Evolutionary conservation across 2,113 vertebrate species (phyloP), one percentile per base, ranked within the genome.

Genomic region (Amphiprion ocellaris): DNA sequence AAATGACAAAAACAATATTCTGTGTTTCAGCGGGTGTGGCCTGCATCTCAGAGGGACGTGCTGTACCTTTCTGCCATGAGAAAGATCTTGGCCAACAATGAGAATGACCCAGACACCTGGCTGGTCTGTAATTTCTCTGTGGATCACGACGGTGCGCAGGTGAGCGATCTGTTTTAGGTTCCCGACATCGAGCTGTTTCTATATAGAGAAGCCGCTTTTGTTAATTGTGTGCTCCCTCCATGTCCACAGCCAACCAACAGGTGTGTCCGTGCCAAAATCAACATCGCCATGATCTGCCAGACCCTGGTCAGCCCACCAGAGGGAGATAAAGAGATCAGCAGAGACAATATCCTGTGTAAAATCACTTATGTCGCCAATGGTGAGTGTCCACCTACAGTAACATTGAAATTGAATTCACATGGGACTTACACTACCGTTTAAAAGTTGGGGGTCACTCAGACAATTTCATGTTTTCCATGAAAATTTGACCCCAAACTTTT

Each of bases 301-400:
- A 99, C 98, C 0, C 94, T 99, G 74, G 97, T 99, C 86, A 99
- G 97, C 87, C 98, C 98, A 77, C 98, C 98, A 79, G 97, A 99
- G 81, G 98, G 96, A 54, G 96, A 98, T 81, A 96, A 97, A 81
- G 96, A 97, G 85, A 96, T 99, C 91, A 97, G 96, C 94, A 96
- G 98, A 85, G 97, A 99, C 89, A 98, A 99, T 69, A 95, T 99
- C 85, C 88, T 96, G 46, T 99, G 98, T 94, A 99, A 97, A 96
- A 99, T 99, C 90, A 99, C 98, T 1, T 99, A 99, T 72, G 97
- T 99, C 68, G 98, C 98, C 84, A 99, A 99, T 83, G 98, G 98
- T 99, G 94, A n/a, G 49, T 52, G 33, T 37, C 33, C 6, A 37
- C 33, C 33, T 9, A 9, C 33, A 37, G 33, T 1, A 10, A 37